Percentiles rank a stretch among this genome's conserved stretches.
These are phyloP conservation scores for Hipposideros larvatus DNA, from an alignment of 2,797 vertebrate genomes.

Conservation along the genomic window DNA sequence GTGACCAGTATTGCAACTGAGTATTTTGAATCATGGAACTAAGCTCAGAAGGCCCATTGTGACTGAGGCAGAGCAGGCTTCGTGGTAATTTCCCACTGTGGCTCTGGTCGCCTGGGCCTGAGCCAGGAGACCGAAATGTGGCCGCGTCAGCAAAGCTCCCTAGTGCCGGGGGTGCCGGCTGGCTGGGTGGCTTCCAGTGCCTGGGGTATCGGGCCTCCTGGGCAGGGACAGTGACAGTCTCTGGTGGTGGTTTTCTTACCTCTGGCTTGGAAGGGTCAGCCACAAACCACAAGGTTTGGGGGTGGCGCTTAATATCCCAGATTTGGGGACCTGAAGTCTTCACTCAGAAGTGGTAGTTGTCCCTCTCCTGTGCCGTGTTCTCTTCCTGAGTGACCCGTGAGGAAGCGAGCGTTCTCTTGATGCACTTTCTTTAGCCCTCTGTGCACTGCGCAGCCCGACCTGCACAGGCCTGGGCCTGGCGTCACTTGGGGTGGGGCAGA, in stretches of 20 bases:
- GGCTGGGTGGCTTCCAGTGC: neutral
- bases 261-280: neutral
- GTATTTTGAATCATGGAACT: fast-evolving
- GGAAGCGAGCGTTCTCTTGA: fast-evolving
- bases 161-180: fast-evolving
- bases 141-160: fast-evolving
- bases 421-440: fast-evolving
- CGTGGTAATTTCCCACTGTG: fast-evolving
- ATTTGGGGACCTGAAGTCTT: neutral
- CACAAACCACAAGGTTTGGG: neutral
- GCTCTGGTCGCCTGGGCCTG: neutral
- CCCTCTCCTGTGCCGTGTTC: fast-evolving
- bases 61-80: fast-evolving
- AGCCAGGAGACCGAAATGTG: fast-evolving
- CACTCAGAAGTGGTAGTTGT: neutral
- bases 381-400: fast-evolving
- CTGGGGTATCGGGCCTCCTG: neutral
- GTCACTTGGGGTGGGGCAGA: fast-evolving
- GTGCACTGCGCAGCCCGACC: fast-evolving
- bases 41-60: fast-evolving
- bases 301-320: fast-evolving
- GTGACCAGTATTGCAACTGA: fast-evolving
- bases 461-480: neutral
- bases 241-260: neutral
- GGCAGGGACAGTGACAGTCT: neutral